These are phyloP conservation scores for Mallotus villosus DNA, from an alignment of 2,797 vertebrate genomes.

Conservation along the genomic window DNA sequence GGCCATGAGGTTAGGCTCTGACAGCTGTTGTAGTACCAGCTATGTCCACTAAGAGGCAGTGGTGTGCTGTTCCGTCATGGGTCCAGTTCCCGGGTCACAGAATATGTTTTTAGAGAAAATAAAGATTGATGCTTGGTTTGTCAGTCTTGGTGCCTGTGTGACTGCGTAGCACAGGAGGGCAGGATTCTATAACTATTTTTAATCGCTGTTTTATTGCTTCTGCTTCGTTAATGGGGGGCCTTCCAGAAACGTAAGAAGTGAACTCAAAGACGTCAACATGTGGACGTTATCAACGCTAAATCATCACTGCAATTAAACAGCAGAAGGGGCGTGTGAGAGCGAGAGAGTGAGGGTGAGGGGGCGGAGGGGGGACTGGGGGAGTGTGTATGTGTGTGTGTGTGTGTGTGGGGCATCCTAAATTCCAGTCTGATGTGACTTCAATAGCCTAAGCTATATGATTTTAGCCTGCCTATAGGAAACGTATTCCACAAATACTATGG, in stretches of 20 bases:
- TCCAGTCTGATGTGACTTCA: too few species aligned
- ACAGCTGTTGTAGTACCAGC: conserved; percentile 26
- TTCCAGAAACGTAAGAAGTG: conserved; percentile 46
- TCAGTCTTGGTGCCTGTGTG: conserved; percentile 76
- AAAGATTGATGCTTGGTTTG: conserved; percentile 76
- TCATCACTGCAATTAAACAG: conserved; percentile 61
- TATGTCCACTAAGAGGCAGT: conserved; percentile 60
- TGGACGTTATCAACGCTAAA: conserved; percentile 60
- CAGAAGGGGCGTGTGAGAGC: not conserved
- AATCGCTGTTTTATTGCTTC: conserved; percentile 74
- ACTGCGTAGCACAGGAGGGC: conserved; percentile 71
- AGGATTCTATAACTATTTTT: conserved; percentile 77
- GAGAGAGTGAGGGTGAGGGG: not conserved
- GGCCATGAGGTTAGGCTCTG: not conserved
- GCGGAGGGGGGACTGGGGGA: too few species aligned
- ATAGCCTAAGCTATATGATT: too few species aligned
- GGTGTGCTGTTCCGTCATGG: conserved; percentile 14
- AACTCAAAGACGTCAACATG: conserved; percentile 29
- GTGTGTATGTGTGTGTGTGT: too few species aligned
- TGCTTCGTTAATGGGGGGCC: conserved; percentile 47
- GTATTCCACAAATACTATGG: too few species aligned
- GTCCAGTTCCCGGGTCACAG: conserved; percentile 33
- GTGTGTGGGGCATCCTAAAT: too few species aligned
- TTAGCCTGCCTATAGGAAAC: too few species aligned
- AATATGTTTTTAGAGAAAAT: conserved; percentile 56